Base-by-base conservation (phyloP, 1,140 invertebrate genomes). In the Eriosoma lanigerum region DNA sequence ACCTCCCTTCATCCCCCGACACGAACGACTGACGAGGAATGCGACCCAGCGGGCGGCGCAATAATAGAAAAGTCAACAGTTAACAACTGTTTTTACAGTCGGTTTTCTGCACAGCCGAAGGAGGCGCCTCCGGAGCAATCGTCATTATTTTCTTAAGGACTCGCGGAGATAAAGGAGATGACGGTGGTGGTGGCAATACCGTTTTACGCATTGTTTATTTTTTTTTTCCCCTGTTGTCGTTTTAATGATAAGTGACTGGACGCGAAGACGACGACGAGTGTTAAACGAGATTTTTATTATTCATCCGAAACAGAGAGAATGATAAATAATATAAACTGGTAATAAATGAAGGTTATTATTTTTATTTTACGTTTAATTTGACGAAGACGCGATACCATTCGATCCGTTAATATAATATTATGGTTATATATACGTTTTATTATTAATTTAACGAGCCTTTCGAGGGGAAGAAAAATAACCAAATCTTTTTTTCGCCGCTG, bases 1-100 rank as follows among this genome's bases (percentile, higher is more conserved):
- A n/a, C n/a, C n/a, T n/a, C n/a, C n/a, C n/a, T n/a, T n/a, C n/a
- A n/a, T n/a, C n/a, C n/a, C 29, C 10, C 56, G 54, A 15, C 56
- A 19, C 15, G 48, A n/a, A 4, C 17, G 32, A 13, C 13, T 10
- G 15, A 17, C 19, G 21, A 29, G 68, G 24, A 48, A 70, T 46
- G 46, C 21, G 44, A 50, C 17, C 15, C 13, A n/a, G n/a, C n/a
- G n/a, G 17, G 48, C 26, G 13, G 13, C 9, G 24, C 24, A 52
- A 13, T 52, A 76, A 50, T 44, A 76, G 54, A 76, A 75, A 75
- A 54, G 54, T 76, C 73, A 76, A 76, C 73, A 46, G 54, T 76
- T 52, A 60, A 56, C 46, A 46, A 76, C 32, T 26, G 75, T 78
- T 78, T 78, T 60, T 48, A 62, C 56, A 62, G 52, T 21, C 56